Conservation (phyloP, 2,797 vertebrate species). For the Semotilus atromaculatus region DNA sequence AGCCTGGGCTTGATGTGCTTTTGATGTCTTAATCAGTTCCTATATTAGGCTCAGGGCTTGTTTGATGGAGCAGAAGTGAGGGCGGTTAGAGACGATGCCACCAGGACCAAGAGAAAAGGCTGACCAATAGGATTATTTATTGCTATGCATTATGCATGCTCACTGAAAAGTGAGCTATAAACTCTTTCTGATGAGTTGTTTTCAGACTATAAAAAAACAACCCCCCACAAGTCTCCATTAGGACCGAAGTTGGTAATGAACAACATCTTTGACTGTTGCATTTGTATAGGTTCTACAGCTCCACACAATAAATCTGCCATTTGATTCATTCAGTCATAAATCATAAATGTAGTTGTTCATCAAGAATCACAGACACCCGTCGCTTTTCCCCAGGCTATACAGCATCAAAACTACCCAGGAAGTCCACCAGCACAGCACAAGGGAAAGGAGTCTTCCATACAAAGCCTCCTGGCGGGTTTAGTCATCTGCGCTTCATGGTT, state of each 20-base stretch:
- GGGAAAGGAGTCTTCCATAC: slow-evolving; percentile 59
- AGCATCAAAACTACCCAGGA: slow-evolving; percentile 66
- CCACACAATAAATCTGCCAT: slow-evolving; percentile 24
- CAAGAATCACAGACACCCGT: slow-evolving; percentile 84
- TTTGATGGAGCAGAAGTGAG: slow-evolving; percentile 61
- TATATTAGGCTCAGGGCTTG: slow-evolving; percentile 74
- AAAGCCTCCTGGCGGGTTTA: slow-evolving; percentile 74
- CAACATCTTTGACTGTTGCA: slow-evolving; percentile 33
- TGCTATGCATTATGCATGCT: background rate
- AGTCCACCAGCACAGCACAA: slow-evolving; percentile 59
- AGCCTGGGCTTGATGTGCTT: slow-evolving; percentile 77
- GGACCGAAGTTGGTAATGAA: slow-evolving; percentile 35
- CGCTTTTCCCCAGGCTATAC: slow-evolving; percentile 81
- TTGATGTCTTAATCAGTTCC: slow-evolving; percentile 81
- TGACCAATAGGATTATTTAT: background rate
- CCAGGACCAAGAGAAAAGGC: background rate
- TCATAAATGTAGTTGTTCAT: slow-evolving; percentile 82
- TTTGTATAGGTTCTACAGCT: slow-evolving; percentile 28
- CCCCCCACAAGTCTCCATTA: slow-evolving; percentile 30
- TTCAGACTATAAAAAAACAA: background rate
- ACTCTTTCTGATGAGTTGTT: slow-evolving; percentile 1
- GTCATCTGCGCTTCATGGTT: slow-evolving; percentile 70
- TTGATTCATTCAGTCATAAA: slow-evolving; percentile 56
- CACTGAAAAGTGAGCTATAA: background rate
- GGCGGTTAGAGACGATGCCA: slow-evolving; percentile 17